A percentile compares a stretch with the other conserved stretches of the same genome.
Evolutionary conservation across 2,888 invertebrate genomes (phyloP).

Genomic region (Trilocha varians): DNA sequence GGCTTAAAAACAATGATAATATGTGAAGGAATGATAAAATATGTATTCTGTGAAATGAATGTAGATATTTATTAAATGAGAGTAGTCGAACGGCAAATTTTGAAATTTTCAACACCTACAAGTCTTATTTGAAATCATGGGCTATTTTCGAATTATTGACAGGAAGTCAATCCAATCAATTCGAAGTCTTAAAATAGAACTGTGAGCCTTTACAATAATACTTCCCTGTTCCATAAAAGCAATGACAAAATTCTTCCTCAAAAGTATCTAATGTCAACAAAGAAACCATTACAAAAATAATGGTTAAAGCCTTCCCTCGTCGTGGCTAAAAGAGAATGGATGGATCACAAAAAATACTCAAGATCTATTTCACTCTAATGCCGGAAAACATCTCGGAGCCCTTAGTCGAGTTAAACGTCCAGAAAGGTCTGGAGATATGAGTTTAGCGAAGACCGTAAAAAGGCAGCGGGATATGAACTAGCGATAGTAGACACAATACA

Average conservation of each 20-base stretch:
- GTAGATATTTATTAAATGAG: too few species aligned
- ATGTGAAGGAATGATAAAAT: too few species aligned
- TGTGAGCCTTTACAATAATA: too few species aligned
- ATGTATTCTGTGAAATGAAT: too few species aligned
- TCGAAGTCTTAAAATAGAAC: too few species aligned
- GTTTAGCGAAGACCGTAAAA: conserved; percentile 26
- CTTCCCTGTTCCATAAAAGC: not conserved
- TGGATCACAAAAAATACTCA: conserved; percentile 1
- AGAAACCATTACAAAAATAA: not conserved
- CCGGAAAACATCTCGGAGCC: conserved; percentile 2
- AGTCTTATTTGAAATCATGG: too few species aligned
- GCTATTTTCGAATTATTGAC: too few species aligned
- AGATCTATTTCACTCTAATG: conserved; percentile 5
- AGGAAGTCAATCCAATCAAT: too few species aligned
- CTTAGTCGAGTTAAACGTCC: conserved; percentile 6
- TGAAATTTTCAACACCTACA: too few species aligned
- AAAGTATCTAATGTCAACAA: not conserved
- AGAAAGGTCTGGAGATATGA: conserved; percentile 21
- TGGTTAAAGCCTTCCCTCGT: not conserved
- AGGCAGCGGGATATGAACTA: not conserved
- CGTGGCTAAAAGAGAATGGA: not conserved
- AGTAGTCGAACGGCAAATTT: too few species aligned
- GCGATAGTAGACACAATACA: not conserved
- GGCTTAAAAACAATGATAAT: too few species aligned
- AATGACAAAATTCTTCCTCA: not conserved